Base-by-base conservation (phyloP, 2,797 vertebrate species). In the Platyrinchus mystaceus region DNA sequence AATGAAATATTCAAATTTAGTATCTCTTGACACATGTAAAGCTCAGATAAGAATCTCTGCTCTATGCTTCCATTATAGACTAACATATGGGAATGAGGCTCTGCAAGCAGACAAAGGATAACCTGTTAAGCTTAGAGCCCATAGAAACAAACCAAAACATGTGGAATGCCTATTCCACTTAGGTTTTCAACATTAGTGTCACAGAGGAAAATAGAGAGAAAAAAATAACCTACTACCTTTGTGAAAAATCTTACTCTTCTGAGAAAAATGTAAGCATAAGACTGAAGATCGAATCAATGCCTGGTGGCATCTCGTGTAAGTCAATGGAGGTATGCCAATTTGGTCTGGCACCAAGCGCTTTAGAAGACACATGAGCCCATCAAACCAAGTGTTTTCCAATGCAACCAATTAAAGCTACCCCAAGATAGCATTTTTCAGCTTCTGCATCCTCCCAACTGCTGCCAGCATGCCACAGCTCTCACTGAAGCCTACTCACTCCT, bases 371-470 rank as follows among this genome's bases (percentile, higher is more conserved):
- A 83, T 32, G 82, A 96, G 81, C 76, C 84, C 80, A 88, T 69
- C 70, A 73, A 90, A 82, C 34, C 69, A 91, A 96, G 80, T 80
- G 74, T 95, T 95, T 95, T 93, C 92, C 89, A 96, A 93, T 86
- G 79, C 93, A 94, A 73, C 82, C 90, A 95, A 96, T 87, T 90
- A 94, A 96, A 94, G 89, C 74, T 87, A 93, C 62, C 46, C 69
- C 68, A 91, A 95, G 92, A 94, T 53, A 95, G 91, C 92, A 81
- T 68, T 94, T 93, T 82, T 84, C 82, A 85, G 85, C 55, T 94
- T 70, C 79, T 94, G 76, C 81, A 71, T 84, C 86, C 94, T 96
- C 58, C 92, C 66, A 84, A 92, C 55, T 90, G 84, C 91, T 96
- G 84, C 89, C 92, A 93, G 62, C 74, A 84, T 28, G 83, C 93